Base-by-base conservation (phyloP, 1,140 invertebrate species). In the Lamellibrachia luymesi region DNA sequence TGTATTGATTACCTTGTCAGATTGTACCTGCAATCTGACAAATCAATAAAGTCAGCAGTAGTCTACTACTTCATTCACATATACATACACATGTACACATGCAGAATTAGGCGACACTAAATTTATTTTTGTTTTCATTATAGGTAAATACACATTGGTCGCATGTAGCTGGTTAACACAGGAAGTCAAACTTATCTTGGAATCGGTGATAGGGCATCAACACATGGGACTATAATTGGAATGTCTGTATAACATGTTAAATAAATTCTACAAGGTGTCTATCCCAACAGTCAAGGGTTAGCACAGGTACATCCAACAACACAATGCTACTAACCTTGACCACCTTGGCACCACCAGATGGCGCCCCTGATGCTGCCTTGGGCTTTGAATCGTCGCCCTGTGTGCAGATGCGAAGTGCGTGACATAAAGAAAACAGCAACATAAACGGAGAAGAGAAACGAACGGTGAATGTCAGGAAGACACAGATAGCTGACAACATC, bases 251-350 rank as follows among this genome's bases (percentile, higher is more conserved):
- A 22, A 80, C 25, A 17, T 80, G 38, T 22, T 17, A 80, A 80
- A 80, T 80, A 80, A 80, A 80, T 10, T 22, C 64, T 80, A 80
- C 64, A 80, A 22, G 7, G 64, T 80, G 90, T 94, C 92, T 92
- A 50, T 90, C 92, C 50, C 93, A 91, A 91, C 91, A 90, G 49
- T 94, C 94, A 51, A 93, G 90, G 56, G 93, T 91, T 22, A 94
- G 93, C 64, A 93, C 93, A n/a, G 93, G 93, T 50, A 51, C n/a
- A 90, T 38, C 8, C 50, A 17, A 50, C 27, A 64, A 22, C 51
- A 27, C 6, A 8, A 80, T 10, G 22, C 51, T 27, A 64, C 80
- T 50, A 93, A 92, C 94, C 38, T 93, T 94, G 51, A 92, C 94
- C 10, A 92, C 93, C 92, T 94, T 94, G 38, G 91, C 56, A 25